phyloP scores from a whole-genome alignment of 2,113 vertebrate genomes.

The Labeo rohita region DNA sequence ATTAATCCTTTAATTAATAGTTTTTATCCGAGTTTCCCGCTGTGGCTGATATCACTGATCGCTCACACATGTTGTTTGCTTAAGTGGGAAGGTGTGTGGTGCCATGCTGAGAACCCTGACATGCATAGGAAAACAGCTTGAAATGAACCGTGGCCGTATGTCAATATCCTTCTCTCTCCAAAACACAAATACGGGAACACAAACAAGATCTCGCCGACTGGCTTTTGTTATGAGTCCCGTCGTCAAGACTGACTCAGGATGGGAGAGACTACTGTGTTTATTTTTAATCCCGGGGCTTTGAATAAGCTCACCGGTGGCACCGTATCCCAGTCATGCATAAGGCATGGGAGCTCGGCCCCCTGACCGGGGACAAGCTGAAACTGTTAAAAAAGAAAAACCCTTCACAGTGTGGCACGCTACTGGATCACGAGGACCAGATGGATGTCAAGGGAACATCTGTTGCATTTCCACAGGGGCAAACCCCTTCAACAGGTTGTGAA shows the following conservation, averaged over 20 bases:
- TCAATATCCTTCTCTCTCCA: conserved; percentile 40
- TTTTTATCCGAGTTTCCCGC: conserved; percentile 27
- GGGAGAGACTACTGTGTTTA: conserved; percentile 47
- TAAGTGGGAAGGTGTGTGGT: conserved; percentile 43
- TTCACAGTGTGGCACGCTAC: conserved; percentile 21
- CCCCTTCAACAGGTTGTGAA: conserved; percentile 71
- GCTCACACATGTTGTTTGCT: conserved; percentile 58
- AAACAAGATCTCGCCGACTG: conserved; percentile 44
- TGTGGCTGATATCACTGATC: conserved; percentile 38
- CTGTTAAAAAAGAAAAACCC: conserved; percentile 31
- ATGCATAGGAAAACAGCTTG: conserved; percentile 49
- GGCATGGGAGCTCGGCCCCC: conserved; percentile 35
- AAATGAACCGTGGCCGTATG: conserved; percentile 38
- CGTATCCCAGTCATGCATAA: conserved; percentile 19
- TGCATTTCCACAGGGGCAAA: conserved; percentile 66
- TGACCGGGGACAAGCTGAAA: conserved; percentile 47
- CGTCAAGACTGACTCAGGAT: conserved; percentile 39
- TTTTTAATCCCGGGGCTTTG: conserved; percentile 48
- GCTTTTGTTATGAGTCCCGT: conserved; percentile 52
- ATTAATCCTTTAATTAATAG: neutral
- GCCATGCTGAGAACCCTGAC: conserved; percentile 53
- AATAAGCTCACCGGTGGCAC: conserved; percentile 39
- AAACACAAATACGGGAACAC: conserved; percentile 55
- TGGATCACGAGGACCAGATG: conserved; percentile 66
- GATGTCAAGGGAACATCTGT: conserved; percentile 78